Conservation (phyloP, 2,113 vertebrate species). For the Willisornis vidua region DNA sequence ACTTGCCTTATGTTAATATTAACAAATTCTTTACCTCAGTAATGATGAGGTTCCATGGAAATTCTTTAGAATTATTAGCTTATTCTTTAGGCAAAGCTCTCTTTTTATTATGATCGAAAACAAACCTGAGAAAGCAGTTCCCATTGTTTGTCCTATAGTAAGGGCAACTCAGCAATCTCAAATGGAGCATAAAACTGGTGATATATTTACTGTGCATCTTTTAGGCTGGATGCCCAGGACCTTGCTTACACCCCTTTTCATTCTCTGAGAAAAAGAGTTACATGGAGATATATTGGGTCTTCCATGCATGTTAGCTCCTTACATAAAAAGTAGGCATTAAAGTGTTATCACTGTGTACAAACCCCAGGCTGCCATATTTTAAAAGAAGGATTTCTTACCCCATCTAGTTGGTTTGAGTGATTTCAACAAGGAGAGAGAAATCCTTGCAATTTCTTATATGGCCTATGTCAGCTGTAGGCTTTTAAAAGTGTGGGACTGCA, state of each 20-base stretch:
- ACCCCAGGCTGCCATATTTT: neutral
- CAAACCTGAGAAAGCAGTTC: neutral
- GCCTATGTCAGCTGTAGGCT: neutral
- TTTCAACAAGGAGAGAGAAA: neutral
- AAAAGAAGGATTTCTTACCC: neutral
- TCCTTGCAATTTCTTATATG: neutral
- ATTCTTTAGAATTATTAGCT: neutral
- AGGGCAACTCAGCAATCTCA: neutral
- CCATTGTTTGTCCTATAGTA: neutral
- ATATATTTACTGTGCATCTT: neutral
- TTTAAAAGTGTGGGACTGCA: neutral
- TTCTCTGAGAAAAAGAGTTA: neutral
- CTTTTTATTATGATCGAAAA: neutral
- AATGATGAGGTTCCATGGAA: neutral
- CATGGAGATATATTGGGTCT: neutral
- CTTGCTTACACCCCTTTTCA: neutral
- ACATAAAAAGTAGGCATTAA: neutral
- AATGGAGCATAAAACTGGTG: neutral
- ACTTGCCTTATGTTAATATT: neutral
- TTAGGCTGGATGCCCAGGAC: neutral
- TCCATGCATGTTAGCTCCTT: neutral
- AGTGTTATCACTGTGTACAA: neutral
- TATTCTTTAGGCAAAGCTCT: neutral
- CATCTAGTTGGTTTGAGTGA: neutral
- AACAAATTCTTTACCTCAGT: neutral